Conservation (phyloP, 2,113 vertebrate genomes). For the Heloderma charlesbogerti region DNA sequence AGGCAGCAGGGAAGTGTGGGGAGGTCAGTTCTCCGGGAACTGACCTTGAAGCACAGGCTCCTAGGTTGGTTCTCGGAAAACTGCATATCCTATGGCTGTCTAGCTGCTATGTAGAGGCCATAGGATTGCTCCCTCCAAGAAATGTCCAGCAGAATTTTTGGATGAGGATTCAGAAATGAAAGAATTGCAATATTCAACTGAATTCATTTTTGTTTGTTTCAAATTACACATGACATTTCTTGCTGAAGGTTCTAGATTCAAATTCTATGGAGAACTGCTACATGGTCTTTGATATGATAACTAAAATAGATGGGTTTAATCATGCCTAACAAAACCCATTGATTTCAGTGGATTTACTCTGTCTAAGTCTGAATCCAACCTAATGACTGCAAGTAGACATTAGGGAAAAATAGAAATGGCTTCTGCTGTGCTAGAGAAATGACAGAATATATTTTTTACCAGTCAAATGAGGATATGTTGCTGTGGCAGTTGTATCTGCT, state of each 20-base stretch:
- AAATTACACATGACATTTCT: fast-evolving
- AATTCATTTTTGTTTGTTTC: not conserved
- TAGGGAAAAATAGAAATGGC: not conserved
- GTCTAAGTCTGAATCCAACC: too few species aligned
- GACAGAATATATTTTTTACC: not conserved
- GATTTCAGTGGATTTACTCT: too few species aligned
- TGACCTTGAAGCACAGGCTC: too few species aligned
- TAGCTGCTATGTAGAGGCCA: too few species aligned
- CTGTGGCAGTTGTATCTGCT: not conserved
- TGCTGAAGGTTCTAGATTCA: not conserved
- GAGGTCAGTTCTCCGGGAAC: too few species aligned
- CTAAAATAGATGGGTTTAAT: not conserved
- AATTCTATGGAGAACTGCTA: not conserved
- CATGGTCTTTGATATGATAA: not conserved
- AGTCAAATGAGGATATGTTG: not conserved
- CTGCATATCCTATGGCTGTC: too few species aligned
- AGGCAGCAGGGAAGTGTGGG: too few species aligned
- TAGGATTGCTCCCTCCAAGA: too few species aligned
- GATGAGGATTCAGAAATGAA: not conserved
- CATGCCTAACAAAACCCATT: too few species aligned
- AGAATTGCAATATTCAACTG: not conserved
- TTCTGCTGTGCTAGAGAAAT: not conserved
- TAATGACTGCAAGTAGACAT: not conserved
- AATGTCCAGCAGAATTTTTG: not conserved
- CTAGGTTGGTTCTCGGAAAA: too few species aligned